Percentiles rank a stretch among this genome's conserved stretches.
These are phyloP conservation scores for Globodera ellingtonae DNA, from an alignment of 1,140 invertebrate species.

Conservation along the genomic window DNA sequence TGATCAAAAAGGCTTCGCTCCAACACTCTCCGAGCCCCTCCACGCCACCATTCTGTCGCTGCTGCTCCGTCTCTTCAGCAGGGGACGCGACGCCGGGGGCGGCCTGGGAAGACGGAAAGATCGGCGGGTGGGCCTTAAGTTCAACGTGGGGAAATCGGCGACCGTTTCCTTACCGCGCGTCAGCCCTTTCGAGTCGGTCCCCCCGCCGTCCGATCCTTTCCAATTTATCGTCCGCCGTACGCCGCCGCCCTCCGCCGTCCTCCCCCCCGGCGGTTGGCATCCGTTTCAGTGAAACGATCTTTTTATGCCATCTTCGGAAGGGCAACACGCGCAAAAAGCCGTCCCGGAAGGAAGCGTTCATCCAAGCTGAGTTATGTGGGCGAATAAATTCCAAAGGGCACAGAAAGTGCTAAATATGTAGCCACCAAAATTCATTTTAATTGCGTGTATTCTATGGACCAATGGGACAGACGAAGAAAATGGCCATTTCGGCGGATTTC, in stretches of 20 bases:
- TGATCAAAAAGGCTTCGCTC: neutral
- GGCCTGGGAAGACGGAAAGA: neutral
- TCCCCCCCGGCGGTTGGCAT: neutral
- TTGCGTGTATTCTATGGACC: too few relatives aligned
- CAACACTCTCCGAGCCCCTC: neutral
- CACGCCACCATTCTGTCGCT: neutral
- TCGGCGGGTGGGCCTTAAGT: neutral
- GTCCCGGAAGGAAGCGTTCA: conserved; percentile 73
- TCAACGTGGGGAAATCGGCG: neutral
- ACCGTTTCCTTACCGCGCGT: neutral
- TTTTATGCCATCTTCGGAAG: conserved; percentile 12
- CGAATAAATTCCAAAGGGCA: neutral
- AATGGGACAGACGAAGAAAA: too few relatives aligned
- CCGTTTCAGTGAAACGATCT: neutral
- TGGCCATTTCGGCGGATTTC: too few relatives aligned
- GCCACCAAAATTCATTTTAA: too few relatives aligned
- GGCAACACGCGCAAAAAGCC: conserved; percentile 53
- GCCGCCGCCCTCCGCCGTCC: neutral
- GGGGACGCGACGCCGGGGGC: neutral
- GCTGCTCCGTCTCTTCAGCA: neutral
- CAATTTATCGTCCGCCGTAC: neutral
- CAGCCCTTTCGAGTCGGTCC: neutral
- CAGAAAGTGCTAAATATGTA: too few relatives aligned
- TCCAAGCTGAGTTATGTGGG: conserved; percentile 74
- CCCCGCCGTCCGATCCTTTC: neutral